Conservation (phyloP, 2,888 invertebrate genomes). For the Amphipyra tragopoginis region DNA sequence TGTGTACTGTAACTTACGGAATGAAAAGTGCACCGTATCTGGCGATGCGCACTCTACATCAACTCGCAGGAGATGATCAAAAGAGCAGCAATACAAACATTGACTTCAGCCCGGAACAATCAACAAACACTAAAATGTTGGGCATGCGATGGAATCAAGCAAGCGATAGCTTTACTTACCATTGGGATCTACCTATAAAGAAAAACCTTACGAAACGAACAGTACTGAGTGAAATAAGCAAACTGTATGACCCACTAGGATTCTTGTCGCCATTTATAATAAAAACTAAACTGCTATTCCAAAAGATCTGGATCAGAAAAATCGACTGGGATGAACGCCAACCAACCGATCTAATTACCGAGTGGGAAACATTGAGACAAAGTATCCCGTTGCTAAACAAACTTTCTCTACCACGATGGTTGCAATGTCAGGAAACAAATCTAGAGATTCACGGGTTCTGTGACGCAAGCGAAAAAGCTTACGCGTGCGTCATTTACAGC, state of each 20-base stretch:
- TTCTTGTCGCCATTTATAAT: slow-evolving; percentile 27
- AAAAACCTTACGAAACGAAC: too few relatives aligned
- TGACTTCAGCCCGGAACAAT: neutral
- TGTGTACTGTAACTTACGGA: too few relatives aligned
- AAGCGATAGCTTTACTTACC: slow-evolving; percentile 12
- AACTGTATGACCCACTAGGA: slow-evolving; percentile 33
- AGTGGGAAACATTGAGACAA: slow-evolving; percentile 12
- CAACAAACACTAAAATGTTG: slow-evolving; percentile 11
- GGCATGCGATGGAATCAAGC: slow-evolving; percentile 15
- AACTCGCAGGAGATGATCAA: too few relatives aligned
- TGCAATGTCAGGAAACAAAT: neutral
- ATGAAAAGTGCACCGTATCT: too few relatives aligned
- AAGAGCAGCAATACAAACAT: too few relatives aligned
- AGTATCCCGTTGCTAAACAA: slow-evolving; percentile 5
- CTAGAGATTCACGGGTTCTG: slow-evolving; percentile 13
- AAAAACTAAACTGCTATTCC: slow-evolving; percentile 24
- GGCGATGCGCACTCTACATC: too few relatives aligned
- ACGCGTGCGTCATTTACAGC: slow-evolving; percentile 10
- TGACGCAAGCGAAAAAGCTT: slow-evolving; percentile 19
- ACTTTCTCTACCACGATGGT: slow-evolving; percentile 11
- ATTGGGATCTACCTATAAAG: slow-evolving; percentile 5
- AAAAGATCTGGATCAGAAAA: slow-evolving; percentile 16
- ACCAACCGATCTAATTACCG: neutral
- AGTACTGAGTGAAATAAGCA: slow-evolving; percentile 22
- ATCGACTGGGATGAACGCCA: slow-evolving; percentile 13